Base-by-base conservation (phyloP, 2,888 invertebrate species). In the Amphipoea lucens region DNA sequence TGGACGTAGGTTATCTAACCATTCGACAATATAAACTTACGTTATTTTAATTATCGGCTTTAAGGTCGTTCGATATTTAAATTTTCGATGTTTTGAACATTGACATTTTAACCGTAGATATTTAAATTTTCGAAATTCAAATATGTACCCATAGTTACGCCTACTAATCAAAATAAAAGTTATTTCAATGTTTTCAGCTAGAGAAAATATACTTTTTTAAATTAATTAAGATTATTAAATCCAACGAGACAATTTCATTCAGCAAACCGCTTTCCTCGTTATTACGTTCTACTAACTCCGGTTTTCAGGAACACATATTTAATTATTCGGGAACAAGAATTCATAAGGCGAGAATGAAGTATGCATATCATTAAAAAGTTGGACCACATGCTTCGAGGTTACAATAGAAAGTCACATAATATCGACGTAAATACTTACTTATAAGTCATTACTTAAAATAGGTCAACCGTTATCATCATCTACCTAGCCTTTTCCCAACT, bases 291-390 rank as follows among this genome's bases (percentile, higher is more conserved):
- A 71, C 62, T 74, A 65, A 75, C 70, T 63, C 51, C 65, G 14
- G 71, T 84, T 86, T 86, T 17, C 74, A 54, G 20, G 69, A 82
- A 72, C 74, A 66, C 78, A 73, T 82, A 84, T 78, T 84, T 73
- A 83, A 84, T 84, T 84, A 82, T 84, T 83, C 75, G 70, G 57
- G 73, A 83, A 86, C 83, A 78, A 86, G 84, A 86, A 83, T 83
- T 84, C 73, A 86, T 86, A 86, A 83, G 86, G 86, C 72, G 72
- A 73, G 73, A 86, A 86, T 82, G 70, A 82, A 78, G 78, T 75
- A 86, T 82, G 84, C 86, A 86, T 70, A 78, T 82, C 48, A 86
- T 86, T 84, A 86, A 66, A 82, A 84, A 84, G 72, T 84, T 86
- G 54, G 54, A 68, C 74, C 65, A 40, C 68, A 72, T 29, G 48